Percentiles rank a stretch among this genome's conserved stretches.
These are phyloP conservation scores for Drosophila jambulina DNA, from an alignment of 1,140 invertebrate species.

Conservation along the genomic window DNA sequence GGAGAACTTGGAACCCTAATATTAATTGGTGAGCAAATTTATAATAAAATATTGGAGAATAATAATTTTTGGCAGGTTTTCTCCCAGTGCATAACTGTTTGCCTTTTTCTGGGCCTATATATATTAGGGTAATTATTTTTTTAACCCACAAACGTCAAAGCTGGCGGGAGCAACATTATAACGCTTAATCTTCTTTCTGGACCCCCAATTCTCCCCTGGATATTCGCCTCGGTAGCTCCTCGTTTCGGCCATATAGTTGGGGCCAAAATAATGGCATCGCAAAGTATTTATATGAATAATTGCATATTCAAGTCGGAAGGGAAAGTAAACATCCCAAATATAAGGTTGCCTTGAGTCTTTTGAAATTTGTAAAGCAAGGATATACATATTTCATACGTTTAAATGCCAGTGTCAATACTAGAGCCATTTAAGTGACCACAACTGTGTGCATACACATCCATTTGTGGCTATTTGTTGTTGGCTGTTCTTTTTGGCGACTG, in stretches of 20 bases:
- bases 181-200: constrained; percentile 33
- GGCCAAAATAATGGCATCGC: constrained; percentile 3
- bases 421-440: constrained; percentile 17
- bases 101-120: constrained; percentile 35
- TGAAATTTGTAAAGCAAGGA: no score
- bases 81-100: constrained; percentile 20
- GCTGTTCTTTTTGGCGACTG: constrained; percentile 58
- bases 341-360: no score
- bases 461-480: constrained; percentile 68
- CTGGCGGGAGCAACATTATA: constrained; percentile 43
- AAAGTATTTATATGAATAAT: background rate
- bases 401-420: background rate
- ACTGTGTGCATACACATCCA: constrained; percentile 49
- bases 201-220: background rate
- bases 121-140: constrained; percentile 72
- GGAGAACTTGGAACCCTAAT: no score
- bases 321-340: background rate
- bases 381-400: background rate
- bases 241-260: constrained; percentile 1
- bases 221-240: constrained; percentile 5
- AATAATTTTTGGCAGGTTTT: constrained; percentile 1
- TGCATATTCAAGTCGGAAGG: background rate
- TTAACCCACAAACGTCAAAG: constrained; percentile 79
- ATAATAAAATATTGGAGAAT: constrained; percentile 5
- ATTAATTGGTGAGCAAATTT: background rate